A percentile compares a stretch with the other conserved stretches of the same genome.
These are phyloP conservation scores for Hiodon alosoides DNA, from an alignment of 2,113 vertebrate species.

Conservation along the genomic window DNA sequence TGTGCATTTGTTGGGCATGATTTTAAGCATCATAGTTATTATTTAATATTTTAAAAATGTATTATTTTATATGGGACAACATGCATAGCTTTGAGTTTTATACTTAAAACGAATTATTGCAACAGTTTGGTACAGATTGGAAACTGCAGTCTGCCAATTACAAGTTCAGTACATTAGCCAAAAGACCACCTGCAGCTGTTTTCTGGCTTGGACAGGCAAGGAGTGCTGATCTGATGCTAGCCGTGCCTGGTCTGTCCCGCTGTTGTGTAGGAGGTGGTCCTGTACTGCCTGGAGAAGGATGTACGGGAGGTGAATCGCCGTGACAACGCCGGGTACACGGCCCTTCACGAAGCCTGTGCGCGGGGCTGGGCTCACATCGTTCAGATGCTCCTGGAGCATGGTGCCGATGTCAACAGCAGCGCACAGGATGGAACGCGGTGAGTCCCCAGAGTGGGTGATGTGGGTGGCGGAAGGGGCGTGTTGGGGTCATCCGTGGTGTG, in stretches of 20 bases:
- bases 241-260: not conserved
- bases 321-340: slow-evolving; percentile 93
- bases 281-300: slow-evolving; percentile 94
- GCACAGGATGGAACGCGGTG: slow-evolving; percentile 94
- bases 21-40: too few relatives aligned
- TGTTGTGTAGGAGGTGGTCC: slow-evolving; percentile 80
- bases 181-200: too few relatives aligned
- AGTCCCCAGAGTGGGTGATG: slow-evolving; percentile 25
- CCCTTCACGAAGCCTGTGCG: slow-evolving; percentile 90
- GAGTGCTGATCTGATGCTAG: not conserved
- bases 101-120: too few relatives aligned
- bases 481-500: not conserved
- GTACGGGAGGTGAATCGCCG: slow-evolving; percentile 89
- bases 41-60: too few relatives aligned
- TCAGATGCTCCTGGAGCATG: slow-evolving; percentile 83
- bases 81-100: too few relatives aligned
- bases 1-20: too few relatives aligned
- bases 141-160: too few relatives aligned
- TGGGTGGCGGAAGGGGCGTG: not conserved
- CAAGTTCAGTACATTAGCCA: too few relatives aligned
- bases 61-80: too few relatives aligned
- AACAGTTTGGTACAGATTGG: too few relatives aligned
- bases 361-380: slow-evolving; percentile 90
- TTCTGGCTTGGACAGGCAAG: not conserved
- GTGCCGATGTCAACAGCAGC: slow-evolving; percentile 96